phyloP scores from a whole-genome alignment of 53 echinoderm and acorn worm genomes.

The Echinometra lucunter region DNA sequence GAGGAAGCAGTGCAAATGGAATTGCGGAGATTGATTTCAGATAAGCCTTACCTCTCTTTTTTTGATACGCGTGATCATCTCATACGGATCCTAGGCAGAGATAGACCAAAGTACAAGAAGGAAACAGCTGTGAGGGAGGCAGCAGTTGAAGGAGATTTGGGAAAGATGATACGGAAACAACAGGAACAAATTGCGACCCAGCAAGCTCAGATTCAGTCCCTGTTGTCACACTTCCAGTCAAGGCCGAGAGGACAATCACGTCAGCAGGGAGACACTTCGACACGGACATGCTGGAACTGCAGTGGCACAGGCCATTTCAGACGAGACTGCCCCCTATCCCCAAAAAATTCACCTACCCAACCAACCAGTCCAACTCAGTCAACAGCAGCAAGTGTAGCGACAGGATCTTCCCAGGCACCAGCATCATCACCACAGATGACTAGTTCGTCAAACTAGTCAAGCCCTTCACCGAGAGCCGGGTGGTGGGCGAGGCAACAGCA shows the following conservation, averaged over 20 bases:
- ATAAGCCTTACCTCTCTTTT: neutral
- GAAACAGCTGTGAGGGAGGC: neutral
- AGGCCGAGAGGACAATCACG: neutral
- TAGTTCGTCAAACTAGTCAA: slow-evolving; percentile 73
- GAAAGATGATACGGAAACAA: neutral
- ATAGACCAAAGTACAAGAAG: neutral
- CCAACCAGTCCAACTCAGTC: neutral
- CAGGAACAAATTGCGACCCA: neutral
- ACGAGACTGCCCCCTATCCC: neutral
- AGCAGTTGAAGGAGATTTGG: neutral
- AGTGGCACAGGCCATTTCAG: too few relatives aligned
- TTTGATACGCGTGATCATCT: neutral
- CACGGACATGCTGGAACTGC: too few relatives aligned
- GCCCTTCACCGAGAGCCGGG: slow-evolving; percentile 77
- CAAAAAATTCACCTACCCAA: neutral
- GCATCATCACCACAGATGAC: too few relatives aligned
- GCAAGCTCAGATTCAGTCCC: neutral
- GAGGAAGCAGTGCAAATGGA: neutral
- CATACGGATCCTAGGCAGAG: neutral
- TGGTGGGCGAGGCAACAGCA: slow-evolving; percentile 54
- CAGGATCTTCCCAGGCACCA: neutral
- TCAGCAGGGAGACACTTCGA: too few relatives aligned
- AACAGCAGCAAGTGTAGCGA: too few relatives aligned
- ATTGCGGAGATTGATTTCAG: neutral
- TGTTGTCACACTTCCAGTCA: neutral